phyloP scores from a whole-genome alignment of 2,888 invertebrate species.

The Leucophenga maculata region DNA sequence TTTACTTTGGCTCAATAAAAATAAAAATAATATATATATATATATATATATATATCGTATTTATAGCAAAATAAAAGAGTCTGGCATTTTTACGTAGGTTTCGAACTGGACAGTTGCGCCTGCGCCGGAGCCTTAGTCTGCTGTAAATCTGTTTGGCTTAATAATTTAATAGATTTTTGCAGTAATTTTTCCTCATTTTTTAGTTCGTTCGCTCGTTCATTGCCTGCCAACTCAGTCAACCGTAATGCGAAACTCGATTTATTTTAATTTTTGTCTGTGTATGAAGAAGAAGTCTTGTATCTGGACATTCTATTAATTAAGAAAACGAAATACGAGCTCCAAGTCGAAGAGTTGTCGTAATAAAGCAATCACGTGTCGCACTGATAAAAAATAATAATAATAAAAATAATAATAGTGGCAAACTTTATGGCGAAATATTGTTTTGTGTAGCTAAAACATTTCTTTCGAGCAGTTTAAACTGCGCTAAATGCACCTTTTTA shows the following conservation, averaged over 20 bases:
- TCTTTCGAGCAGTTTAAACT: slow-evolving; percentile 43
- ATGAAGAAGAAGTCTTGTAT: background rate
- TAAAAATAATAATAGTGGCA: background rate
- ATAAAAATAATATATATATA: no score
- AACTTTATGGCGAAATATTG: background rate
- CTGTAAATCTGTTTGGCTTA: background rate
- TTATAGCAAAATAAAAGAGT: no score
- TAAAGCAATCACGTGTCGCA: slow-evolving; percentile 25
- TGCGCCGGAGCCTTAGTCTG: no score
- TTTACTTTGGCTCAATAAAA: no score
- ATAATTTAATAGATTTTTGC: slow-evolving; percentile 12
- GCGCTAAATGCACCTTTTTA: slow-evolving; percentile 55
- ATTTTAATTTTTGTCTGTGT: background rate
- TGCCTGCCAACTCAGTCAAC: background rate
- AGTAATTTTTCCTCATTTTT: slow-evolving; percentile 13
- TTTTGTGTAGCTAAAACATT: no score
- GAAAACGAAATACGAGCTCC: background rate
- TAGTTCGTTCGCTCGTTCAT: background rate
- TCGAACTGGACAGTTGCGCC: no score
- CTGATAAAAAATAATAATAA: background rate
- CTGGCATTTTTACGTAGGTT: no score
- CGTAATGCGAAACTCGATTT: slow-evolving; percentile 17
- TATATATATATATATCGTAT: no score
- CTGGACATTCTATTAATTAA: slow-evolving; percentile 23
- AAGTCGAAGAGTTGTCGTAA: slow-evolving; percentile 1